Conservation (phyloP, 2,113 vertebrate species). For the Rostratula benghalensis region DNA sequence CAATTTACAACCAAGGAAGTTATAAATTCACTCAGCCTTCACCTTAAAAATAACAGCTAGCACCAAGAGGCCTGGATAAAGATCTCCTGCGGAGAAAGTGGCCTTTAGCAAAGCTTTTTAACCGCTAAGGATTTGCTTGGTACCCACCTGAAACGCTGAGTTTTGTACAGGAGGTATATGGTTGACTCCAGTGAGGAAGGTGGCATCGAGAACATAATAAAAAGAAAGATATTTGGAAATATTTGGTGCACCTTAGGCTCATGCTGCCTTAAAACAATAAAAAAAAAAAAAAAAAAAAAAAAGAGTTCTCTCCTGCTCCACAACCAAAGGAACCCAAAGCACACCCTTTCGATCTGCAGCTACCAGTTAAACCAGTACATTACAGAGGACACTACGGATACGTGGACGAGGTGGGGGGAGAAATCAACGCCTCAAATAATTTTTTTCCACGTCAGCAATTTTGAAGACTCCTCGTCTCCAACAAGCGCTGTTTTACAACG, state of each 20-base stretch:
- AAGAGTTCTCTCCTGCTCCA: not conserved
- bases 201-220: not conserved
- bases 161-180: not conserved
- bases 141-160: not conserved
- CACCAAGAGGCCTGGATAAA: not conserved
- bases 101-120: not conserved
- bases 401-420: not conserved
- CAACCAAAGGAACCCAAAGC: not conserved
- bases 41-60: not conserved
- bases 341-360: not conserved
- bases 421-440: not conserved
- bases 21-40: not conserved
- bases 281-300: not conserved
- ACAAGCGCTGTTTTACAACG: not conserved
- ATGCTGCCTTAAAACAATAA: too few species aligned
- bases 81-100: not conserved
- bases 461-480: not conserved
- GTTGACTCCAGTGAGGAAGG: not conserved
- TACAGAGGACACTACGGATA: rapidly evolving
- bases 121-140: not conserved
- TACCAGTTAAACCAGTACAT: not conserved
- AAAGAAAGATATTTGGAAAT: not conserved
- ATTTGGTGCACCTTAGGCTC: not conserved
- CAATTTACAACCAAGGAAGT: not conserved
- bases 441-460: not conserved